Evolutionary conservation across 1,140 invertebrate genomes (phyloP).

Genomic region (Cydia fagiglandana): DNA sequence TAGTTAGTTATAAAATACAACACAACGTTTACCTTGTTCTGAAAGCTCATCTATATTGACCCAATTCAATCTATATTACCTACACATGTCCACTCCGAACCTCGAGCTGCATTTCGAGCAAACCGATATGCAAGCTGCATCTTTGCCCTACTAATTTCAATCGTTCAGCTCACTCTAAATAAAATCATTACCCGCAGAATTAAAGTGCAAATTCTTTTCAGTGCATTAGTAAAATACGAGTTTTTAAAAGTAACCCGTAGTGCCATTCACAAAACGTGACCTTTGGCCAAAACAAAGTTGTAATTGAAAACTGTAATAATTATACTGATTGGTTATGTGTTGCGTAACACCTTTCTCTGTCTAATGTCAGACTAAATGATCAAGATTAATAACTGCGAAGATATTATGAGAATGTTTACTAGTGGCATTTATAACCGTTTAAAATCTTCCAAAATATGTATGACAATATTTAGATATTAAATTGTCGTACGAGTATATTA

Average conservation of each 20-base stretch:
- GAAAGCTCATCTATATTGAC: neutral
- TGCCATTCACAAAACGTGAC: conserved; percentile 7
- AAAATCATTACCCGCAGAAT: neutral
- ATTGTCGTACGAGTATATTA: too few relatives aligned
- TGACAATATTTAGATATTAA: too few relatives aligned
- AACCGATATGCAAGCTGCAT: neutral
- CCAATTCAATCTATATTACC: neutral
- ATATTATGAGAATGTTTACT: conserved; percentile 31
- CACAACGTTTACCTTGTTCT: neutral
- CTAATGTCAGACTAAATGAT: conserved; percentile 34
- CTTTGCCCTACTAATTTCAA: neutral
- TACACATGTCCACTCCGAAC: too few relatives aligned
- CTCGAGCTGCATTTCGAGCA: neutral
- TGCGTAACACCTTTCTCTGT: conserved; percentile 37
- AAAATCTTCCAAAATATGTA: too few relatives aligned
- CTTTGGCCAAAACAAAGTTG: conserved; percentile 13
- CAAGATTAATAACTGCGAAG: conserved; percentile 33
- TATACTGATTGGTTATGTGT: conserved; percentile 15
- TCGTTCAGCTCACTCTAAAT: neutral
- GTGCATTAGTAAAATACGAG: neutral
- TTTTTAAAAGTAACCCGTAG: neutral
- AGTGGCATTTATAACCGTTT: too few relatives aligned
- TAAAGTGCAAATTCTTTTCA: neutral
- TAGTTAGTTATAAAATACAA: too few relatives aligned
- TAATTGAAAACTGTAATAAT: conserved; percentile 34